These are phyloP conservation scores for Chloroceryle amazona DNA, from an alignment of 2,797 vertebrate species.

Conservation along the genomic window DNA sequence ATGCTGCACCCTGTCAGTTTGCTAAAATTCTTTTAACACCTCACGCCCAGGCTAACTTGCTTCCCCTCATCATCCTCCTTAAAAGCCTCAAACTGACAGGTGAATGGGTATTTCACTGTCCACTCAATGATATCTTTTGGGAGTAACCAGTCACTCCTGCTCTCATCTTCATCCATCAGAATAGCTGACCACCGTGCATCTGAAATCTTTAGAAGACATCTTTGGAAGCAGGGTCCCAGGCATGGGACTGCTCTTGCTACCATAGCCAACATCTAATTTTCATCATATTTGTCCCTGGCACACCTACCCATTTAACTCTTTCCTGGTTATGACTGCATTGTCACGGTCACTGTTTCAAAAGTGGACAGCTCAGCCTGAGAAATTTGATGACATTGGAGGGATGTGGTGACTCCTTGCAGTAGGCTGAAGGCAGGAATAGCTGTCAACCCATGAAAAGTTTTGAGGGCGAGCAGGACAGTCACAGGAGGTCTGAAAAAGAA, in stretches of 20 bases:
- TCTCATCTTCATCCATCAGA: not conserved
- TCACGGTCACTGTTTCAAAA: not conserved
- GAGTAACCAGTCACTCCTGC: not conserved
- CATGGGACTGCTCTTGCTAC: not conserved
- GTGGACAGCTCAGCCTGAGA: not conserved
- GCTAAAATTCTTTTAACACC: not conserved
- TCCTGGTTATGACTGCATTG: not conserved
- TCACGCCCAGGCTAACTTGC: not conserved
- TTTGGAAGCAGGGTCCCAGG: not conserved
- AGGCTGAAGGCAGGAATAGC: not conserved
- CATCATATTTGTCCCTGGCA: not conserved
- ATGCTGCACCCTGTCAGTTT: not conserved
- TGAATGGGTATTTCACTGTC: not conserved
- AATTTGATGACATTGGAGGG: not conserved
- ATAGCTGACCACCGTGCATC: not conserved
- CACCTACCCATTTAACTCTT: not conserved
- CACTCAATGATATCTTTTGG: not conserved
- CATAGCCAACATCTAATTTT: not conserved
- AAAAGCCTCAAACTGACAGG: not conserved
- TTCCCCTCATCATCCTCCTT: not conserved
- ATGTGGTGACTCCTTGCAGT: not conserved
- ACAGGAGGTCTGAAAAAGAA: not conserved
- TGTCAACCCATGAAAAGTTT: not conserved
- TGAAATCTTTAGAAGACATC: not conserved
- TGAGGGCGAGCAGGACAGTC: not conserved